Evolutionary conservation across 92 coral and sea anemone species (phyloP).

Genomic region (Porites divaricata): DNA sequence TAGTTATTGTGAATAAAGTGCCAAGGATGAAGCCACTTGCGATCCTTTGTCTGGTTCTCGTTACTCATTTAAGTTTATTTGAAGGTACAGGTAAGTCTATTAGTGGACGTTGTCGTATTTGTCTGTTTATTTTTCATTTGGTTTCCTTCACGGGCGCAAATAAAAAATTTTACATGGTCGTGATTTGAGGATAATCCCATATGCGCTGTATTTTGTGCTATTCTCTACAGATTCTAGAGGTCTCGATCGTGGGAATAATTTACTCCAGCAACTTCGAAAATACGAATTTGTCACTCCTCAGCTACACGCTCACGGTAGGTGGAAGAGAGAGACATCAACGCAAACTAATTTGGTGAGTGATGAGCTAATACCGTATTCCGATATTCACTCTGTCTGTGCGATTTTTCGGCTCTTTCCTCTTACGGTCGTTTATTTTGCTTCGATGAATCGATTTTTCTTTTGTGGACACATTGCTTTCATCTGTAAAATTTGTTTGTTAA

Average conservation of each 20-base stretch:
- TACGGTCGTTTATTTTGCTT: neutral
- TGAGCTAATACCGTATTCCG: neutral
- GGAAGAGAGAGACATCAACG: slow-evolving; percentile 45
- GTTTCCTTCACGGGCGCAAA: neutral
- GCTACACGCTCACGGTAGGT: slow-evolving; percentile 42
- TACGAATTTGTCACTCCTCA: slow-evolving; percentile 56
- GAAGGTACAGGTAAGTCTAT: slow-evolving; percentile 12
- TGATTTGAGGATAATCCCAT: neutral
- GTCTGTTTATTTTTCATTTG: slow-evolving; percentile 27
- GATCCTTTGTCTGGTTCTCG: neutral
- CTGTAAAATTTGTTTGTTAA: neutral
- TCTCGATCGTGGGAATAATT: slow-evolving; percentile 1
- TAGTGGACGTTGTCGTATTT: neutral
- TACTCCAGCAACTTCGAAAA: slow-evolving; percentile 24
- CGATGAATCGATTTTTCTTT: neutral
- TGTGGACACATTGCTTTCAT: too few species aligned
- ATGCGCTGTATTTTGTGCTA: neutral
- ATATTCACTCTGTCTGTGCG: neutral
- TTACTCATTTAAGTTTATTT: slow-evolving; percentile 14
- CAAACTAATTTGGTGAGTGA: slow-evolving; percentile 24
- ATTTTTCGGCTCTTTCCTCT: slow-evolving; percentile 25
- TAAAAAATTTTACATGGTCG: neutral
- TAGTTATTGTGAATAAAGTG: neutral
- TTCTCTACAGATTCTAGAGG: neutral
- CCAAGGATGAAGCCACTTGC: neutral